Evolutionary conservation across 2,797 vertebrate genomes (phyloP).

Genomic region (Sphenodon punctatus): DNA sequence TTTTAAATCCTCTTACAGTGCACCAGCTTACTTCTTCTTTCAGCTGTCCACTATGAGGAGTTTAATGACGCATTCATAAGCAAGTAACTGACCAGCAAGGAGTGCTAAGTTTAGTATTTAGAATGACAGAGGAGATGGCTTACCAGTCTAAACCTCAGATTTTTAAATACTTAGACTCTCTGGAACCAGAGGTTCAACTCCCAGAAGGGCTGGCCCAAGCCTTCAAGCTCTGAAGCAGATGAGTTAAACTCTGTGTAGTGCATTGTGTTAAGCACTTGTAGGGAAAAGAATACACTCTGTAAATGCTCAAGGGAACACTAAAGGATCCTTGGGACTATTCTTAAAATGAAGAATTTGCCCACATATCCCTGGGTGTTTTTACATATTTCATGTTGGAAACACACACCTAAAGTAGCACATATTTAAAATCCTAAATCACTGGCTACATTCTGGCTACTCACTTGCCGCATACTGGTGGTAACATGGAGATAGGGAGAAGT

Average conservation of each 20-base stretch:
- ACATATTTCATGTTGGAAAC: no score
- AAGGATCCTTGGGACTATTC: neutral
- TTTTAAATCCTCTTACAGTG: slow-evolving; percentile 47
- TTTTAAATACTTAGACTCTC: neutral
- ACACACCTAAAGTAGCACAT: no score
- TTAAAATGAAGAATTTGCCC: neutral
- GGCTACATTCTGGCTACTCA: no score
- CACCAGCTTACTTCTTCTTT: slow-evolving; percentile 44
- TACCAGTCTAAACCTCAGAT: neutral
- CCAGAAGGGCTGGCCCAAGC: neutral
- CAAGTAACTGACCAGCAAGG: slow-evolving; percentile 19
- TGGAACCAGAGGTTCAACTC: neutral
- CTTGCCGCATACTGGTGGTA: no score
- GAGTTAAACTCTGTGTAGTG: neutral
- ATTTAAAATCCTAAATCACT: no score
- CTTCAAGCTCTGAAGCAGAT: neutral
- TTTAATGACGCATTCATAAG: slow-evolving; percentile 37
- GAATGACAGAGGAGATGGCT: neutral
- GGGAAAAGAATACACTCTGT: neutral
- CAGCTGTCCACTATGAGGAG: slow-evolving; percentile 57
- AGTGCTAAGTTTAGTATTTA: slow-evolving; percentile 22
- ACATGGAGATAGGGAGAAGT: no score
- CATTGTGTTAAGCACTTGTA: neutral
- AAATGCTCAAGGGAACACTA: neutral
- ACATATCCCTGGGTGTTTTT: neutral